phyloP scores from a whole-genome alignment of 2,888 invertebrate genomes.

The Volucella inanis region DNA sequence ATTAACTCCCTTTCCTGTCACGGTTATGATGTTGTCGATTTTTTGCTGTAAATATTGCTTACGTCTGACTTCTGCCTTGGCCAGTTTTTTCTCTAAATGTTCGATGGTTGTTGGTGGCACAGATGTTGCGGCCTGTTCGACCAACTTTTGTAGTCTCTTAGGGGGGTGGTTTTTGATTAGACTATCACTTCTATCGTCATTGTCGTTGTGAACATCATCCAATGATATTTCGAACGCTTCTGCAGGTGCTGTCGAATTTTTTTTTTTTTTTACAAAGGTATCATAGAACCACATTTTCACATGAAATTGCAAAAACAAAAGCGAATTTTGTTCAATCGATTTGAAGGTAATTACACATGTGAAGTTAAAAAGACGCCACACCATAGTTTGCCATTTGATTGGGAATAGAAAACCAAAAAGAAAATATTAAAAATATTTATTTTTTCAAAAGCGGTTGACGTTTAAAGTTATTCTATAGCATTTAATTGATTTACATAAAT shows the following conservation, averaged over 20 bases:
- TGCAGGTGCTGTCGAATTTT: conserved; percentile 81
- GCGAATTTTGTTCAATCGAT: conserved; percentile 52
- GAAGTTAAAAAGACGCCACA: conserved; percentile 16
- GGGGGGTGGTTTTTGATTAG: conserved; percentile 86
- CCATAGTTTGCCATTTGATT: conserved; percentile 24
- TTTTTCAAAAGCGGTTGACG: conserved; percentile 56
- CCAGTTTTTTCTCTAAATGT: conserved; percentile 88
- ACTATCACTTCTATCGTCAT: conserved; percentile 63
- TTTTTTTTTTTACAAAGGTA: conserved; percentile 20
- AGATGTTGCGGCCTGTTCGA: conserved; percentile 84
- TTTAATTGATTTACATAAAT: conserved; percentile 50
- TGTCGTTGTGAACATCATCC: conserved; percentile 70
- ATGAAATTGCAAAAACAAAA: conserved; percentile 13
- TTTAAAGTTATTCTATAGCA: conserved; percentile 45
- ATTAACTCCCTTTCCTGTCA: conserved; percentile 83
- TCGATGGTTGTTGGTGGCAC: conserved; percentile 85
- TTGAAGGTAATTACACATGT: conserved; percentile 15
- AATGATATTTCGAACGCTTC: conserved; percentile 86
- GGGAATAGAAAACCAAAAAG: conserved; percentile 36
- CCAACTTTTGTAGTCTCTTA: conserved; percentile 86
- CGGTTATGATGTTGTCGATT: conserved; percentile 81
- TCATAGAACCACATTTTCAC: background rate
- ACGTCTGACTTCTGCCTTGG: conserved; percentile 89
- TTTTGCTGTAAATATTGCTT: conserved; percentile 83
- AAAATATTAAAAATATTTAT: conserved; percentile 22